Evolutionary conservation across 1,140 invertebrate genomes (phyloP).

Genomic region (Triops cancriformis): DNA sequence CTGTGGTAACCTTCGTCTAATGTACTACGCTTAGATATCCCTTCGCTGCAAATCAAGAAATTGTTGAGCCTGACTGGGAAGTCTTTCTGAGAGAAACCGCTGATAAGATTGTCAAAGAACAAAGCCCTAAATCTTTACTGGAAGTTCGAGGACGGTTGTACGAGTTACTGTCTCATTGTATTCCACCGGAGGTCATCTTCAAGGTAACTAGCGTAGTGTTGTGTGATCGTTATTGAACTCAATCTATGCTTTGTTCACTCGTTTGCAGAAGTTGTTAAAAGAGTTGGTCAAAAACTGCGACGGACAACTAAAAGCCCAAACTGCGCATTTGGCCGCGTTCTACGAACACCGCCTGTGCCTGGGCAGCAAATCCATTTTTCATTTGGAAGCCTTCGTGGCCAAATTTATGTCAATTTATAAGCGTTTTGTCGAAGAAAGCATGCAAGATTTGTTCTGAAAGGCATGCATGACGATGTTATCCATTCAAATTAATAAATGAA

Average conservation of each 20-base stretch:
- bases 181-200: conserved; percentile 90
- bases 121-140: conserved; percentile 71
- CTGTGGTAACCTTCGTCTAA: conserved; percentile 32
- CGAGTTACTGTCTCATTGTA: conserved; percentile 86
- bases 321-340: conserved; percentile 71
- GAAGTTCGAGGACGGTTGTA: conserved; percentile 82
- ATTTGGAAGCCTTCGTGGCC: conserved; percentile 93
- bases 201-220: conserved; percentile 43
- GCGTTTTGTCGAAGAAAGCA: conserved; percentile 62
- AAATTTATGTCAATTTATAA: conserved; percentile 94
- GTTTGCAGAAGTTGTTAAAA: conserved; percentile 63
- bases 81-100: conserved; percentile 79
- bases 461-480: background rate
- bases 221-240: conserved; percentile 19
- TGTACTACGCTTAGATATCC: conserved; percentile 53
- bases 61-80: conserved; percentile 89
- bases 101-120: conserved; percentile 74
- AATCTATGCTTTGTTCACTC: conserved; percentile 26
- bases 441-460: conserved; percentile 38
- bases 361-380: conserved; percentile 91
- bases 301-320: conserved; percentile 73
- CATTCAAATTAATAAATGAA: background rate
- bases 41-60: conserved; percentile 69
- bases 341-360: conserved; percentile 84
- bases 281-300: conserved; percentile 84